Evolutionary conservation across 2,888 invertebrate genomes (phyloP), one percentile per base, ranked within the genome.

Genomic region (Monochamus alternatus): DNA sequence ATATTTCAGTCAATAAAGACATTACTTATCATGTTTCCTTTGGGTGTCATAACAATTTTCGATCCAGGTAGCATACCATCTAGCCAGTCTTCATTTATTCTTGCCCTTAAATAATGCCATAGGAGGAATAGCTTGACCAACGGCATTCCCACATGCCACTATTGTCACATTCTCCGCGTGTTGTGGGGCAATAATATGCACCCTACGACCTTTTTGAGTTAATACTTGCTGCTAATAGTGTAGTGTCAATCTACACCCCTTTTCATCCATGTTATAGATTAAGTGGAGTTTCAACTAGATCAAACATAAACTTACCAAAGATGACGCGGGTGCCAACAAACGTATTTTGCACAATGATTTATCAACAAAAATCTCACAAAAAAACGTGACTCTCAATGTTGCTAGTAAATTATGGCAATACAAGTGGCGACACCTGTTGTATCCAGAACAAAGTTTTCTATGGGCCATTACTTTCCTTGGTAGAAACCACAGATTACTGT

Each of bases 231-330:
- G 47, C 52, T 68, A 30, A 55, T 68, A 38, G 58, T 70, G 59
- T 30, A 60, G 5, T 85, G 80, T 84, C 2, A 86, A 73, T 5
- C 81, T 63, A 68, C 82, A 81, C 8, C 82, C 81, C 75, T 80
- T 81, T 68, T 85, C 85, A 60, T 85, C 84, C 75, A 84, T 83
- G 67, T 86, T 86, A 73, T 80, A 85, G 12, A 85, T 75, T 38
- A 74, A 75, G 66, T 80, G 77, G n/a, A 83, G 83, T 43, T n/a
- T n/a, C n/a, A n/a, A n/a, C n/a, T n/a, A n/a, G n/a, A n/a, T n/a
- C n/a, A n/a, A n/a, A n/a, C n/a, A n/a, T n/a, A n/a, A n/a, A n/a
- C n/a, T n/a, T n/a, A n/a, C n/a, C n/a, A n/a, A n/a, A n/a, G n/a
- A n/a, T n/a, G n/a, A n/a, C n/a, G n/a, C n/a, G n/a, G n/a, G n/a